Evolutionary conservation across 1,140 invertebrate species (phyloP).

Genomic region (Asobara japonica): DNA sequence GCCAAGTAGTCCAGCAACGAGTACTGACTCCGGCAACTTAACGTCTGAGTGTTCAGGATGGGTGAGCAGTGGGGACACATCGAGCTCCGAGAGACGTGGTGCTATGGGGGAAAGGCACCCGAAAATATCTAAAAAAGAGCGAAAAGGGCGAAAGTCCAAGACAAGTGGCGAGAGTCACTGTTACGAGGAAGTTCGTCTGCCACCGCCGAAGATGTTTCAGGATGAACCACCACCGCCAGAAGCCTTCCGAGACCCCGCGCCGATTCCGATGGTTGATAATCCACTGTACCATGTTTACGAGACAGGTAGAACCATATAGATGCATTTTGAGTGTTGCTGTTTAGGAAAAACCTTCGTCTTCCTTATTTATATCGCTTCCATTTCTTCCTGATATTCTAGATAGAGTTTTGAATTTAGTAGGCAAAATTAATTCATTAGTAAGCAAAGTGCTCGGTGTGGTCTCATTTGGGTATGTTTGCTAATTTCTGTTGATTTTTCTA

Average conservation of each 20-base stretch:
- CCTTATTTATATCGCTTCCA: no score
- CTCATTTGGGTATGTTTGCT: no score
- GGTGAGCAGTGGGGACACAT: conserved; percentile 74
- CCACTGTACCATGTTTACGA: conserved; percentile 84
- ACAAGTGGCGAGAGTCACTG: conserved; percentile 66
- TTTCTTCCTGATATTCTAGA: no score
- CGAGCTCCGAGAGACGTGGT: conserved; percentile 68
- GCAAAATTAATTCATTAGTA: no score
- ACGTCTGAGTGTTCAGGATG: conserved; percentile 80
- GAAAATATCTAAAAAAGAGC: conserved; percentile 66
- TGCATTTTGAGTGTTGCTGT: no score
- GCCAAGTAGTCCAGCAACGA: conserved; percentile 59
- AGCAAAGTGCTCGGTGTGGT: no score
- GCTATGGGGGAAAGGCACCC: conserved; percentile 56
- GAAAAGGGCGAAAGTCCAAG: conserved; percentile 61
- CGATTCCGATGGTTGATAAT: conserved; percentile 75
- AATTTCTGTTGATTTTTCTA: no score
- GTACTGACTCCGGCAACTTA: conserved; percentile 75
- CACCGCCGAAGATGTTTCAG: conserved; percentile 86
- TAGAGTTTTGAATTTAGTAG: no score
- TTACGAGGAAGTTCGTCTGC: conserved; percentile 79
- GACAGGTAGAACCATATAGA: no score
- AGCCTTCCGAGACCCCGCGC: conserved; percentile 72
- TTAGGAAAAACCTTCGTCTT: no score
- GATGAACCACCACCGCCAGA: conserved; percentile 81